A percentile compares a stretch with the other conserved stretches of the same genome.
These are phyloP conservation scores for Tridacna gigas DNA, from an alignment of 2,888 invertebrate species.

Conservation along the genomic window DNA sequence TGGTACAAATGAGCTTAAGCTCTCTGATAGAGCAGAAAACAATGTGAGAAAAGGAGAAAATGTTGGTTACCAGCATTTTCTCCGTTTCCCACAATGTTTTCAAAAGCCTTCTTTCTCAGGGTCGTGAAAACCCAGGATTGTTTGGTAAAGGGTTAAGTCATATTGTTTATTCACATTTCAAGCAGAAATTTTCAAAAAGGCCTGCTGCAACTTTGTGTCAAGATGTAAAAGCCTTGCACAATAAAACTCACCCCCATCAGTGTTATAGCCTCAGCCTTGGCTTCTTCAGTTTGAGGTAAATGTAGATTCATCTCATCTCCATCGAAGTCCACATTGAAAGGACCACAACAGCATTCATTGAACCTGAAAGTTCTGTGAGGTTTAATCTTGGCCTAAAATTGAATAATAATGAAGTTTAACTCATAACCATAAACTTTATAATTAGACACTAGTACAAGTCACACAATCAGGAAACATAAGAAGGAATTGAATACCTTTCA, in stretches of 20 bases:
- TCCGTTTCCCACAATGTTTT: too few species aligned
- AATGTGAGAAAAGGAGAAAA: background rate
- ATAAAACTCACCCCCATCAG: constrained; percentile 93
- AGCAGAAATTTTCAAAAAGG: too few species aligned
- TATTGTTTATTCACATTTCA: too few species aligned
- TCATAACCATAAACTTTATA: too few species aligned
- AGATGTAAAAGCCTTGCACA: too few species aligned
- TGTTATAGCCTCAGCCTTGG: constrained; percentile 97
- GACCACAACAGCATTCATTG: constrained; percentile 99
- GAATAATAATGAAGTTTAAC: background rate
- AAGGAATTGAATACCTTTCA: too few species aligned
- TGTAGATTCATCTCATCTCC: constrained; percentile 99
- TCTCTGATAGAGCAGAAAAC: background rate
- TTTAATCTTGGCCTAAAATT: constrained; percentile 83
- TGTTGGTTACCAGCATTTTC: background rate
- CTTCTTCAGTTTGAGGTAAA: constrained; percentile 99
- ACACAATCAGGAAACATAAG: too few species aligned
- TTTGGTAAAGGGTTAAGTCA: too few species aligned
- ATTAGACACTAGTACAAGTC: too few species aligned
- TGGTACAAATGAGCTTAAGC: background rate
- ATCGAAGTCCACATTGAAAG: constrained; percentile 99
- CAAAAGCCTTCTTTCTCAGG: too few species aligned
- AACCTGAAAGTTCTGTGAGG: constrained; percentile 89
- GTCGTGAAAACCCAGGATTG: too few species aligned
- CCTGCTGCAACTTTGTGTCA: too few species aligned